These are phyloP conservation scores for Drosophila takahashii DNA, from an alignment of 1,140 invertebrate species.

Conservation along the genomic window DNA sequence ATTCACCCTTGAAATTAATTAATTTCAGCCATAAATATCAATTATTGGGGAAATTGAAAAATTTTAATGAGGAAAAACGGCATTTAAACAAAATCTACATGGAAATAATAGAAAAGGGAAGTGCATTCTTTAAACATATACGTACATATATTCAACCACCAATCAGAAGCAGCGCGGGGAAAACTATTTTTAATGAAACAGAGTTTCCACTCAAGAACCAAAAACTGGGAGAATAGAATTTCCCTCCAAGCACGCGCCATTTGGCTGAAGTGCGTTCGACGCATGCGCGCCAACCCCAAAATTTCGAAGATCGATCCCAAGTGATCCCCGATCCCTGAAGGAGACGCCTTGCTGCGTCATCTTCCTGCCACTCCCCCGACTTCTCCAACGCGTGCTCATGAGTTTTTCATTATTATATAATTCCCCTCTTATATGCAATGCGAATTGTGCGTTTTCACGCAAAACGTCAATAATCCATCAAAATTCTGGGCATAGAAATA, in stretches of 20 bases:
- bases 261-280: slow-evolving; percentile 54
- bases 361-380: slow-evolving; percentile 32
- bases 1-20: slow-evolving; percentile 36
- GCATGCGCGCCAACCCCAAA: slow-evolving; percentile 48
- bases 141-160: slow-evolving; percentile 22
- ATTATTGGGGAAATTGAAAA: slow-evolving; percentile 55
- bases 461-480: slow-evolving; percentile 70
- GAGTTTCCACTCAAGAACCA: slow-evolving; percentile 35
- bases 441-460: slow-evolving; percentile 76
- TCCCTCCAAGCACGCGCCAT: slow-evolving; percentile 66
- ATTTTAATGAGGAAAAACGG: slow-evolving; percentile 75
- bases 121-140: slow-evolving; percentile 27
- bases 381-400: slow-evolving; percentile 51
- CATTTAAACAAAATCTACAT: slow-evolving; percentile 54
- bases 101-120: slow-evolving; percentile 43
- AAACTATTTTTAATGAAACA: slow-evolving; percentile 63
- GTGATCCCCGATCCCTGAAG: slow-evolving; percentile 31
- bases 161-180: slow-evolving; percentile 48
- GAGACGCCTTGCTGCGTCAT: slow-evolving; percentile 63
- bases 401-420: slow-evolving; percentile 75
- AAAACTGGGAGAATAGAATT: slow-evolving; percentile 42
- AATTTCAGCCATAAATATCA: slow-evolving; percentile 69
- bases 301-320: slow-evolving; percentile 24
- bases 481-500: slow-evolving; percentile 16
- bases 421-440: slow-evolving; percentile 37